Percentiles rank a stretch among this genome's conserved stretches.
phyloP scores from a whole-genome alignment of 2,888 invertebrate species.

The Phymatocera aterrima region DNA sequence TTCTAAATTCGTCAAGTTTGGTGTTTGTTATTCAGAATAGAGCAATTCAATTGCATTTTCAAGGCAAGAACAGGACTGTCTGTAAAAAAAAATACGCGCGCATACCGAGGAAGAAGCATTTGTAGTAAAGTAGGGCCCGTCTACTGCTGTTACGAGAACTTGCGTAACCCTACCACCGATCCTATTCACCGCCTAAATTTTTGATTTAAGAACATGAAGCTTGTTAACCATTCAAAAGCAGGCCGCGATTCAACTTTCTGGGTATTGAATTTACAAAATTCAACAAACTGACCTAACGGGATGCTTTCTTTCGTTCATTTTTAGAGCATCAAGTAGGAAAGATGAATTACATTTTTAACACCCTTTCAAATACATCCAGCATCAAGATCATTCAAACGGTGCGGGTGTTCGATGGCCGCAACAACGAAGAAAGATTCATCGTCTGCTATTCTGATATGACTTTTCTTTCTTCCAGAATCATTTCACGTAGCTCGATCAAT shows the following conservation, averaged over 20 bases:
- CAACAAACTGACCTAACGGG: not conserved
- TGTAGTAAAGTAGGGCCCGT: constrained; percentile 22
- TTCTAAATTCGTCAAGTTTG: constrained; percentile 17
- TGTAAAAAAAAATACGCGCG: constrained; percentile 26
- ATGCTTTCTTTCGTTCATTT: not conserved
- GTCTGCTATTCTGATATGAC: not conserved
- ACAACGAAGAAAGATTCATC: not conserved
- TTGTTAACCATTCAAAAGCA: constrained; percentile 25
- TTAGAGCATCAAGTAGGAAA: not conserved
- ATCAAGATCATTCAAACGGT: not conserved
- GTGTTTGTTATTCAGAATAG: not conserved
- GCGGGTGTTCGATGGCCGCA: too few relatives aligned
- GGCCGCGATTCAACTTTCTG: constrained; percentile 13
- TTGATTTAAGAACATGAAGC: not conserved
- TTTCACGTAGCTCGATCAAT: not conserved
- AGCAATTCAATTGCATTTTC: constrained; percentile 5
- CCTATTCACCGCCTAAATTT: not conserved
- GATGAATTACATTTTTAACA: not conserved
- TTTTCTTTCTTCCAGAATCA: too few relatives aligned
- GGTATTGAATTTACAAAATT: constrained; percentile 7
- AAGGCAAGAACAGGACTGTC: constrained; percentile 11
- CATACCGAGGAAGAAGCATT: constrained; percentile 28
- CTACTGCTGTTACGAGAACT: constrained; percentile 18
- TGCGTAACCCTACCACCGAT: not conserved
- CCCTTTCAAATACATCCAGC: not conserved